A percentile compares a stretch with the other conserved stretches of the same genome.
phyloP scores from a whole-genome alignment of 2,888 invertebrate species.

The Falcaria lacertinaria region DNA sequence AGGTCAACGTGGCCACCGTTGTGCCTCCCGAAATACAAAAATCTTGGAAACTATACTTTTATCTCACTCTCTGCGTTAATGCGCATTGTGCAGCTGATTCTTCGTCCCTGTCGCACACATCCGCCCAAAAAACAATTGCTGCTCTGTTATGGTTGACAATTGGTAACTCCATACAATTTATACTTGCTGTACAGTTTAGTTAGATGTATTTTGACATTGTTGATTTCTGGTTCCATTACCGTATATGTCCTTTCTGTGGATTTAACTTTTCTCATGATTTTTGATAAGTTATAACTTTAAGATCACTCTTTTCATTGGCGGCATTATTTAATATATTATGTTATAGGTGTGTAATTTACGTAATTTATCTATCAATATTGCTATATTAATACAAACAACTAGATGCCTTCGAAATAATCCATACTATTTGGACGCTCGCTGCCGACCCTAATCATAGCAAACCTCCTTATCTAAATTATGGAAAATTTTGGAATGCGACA shows the following conservation, averaged over 20 bases:
- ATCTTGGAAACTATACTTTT: constrained; percentile 42
- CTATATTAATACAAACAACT: background rate
- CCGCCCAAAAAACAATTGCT: constrained; percentile 47
- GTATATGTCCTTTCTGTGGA: too few relatives aligned
- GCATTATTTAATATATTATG: too few relatives aligned
- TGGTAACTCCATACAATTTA: constrained; percentile 10
- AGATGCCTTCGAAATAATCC: background rate
- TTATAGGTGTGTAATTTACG: too few relatives aligned
- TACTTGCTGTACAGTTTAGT: background rate
- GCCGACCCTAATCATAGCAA: constrained; percentile 76
- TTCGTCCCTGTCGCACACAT: constrained; percentile 42
- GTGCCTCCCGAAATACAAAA: constrained; percentile 66
- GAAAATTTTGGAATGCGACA: constrained; percentile 76
- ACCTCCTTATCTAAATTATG: constrained; percentile 78
- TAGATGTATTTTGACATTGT: too few relatives aligned
- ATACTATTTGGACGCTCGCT: constrained; percentile 6
- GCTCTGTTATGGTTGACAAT: constrained; percentile 41
- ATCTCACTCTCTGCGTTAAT: constrained; percentile 40
- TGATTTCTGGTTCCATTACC: too few relatives aligned
- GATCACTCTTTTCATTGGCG: too few relatives aligned
- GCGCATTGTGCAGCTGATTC: constrained; percentile 15
- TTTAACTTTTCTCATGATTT: too few relatives aligned
- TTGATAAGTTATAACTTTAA: too few relatives aligned
- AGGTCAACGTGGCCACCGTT: constrained; percentile 66
- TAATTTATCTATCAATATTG: background rate